phyloP scores from a whole-genome alignment of 1,140 invertebrate species.

The Drosophila sucinea region DNA sequence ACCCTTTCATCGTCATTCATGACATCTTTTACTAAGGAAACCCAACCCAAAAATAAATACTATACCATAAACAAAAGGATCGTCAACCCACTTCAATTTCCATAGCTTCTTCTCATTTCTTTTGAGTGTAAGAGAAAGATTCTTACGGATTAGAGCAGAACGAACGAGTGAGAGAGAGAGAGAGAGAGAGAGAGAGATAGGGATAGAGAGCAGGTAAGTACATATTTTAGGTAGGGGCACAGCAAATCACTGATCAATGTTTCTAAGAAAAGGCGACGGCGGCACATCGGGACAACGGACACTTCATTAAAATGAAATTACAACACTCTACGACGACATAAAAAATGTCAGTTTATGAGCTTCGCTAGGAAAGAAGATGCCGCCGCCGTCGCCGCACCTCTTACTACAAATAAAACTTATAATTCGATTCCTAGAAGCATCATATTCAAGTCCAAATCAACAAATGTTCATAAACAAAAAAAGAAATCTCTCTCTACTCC shows the following conservation, averaged over 20 bases:
- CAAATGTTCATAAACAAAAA: conserved; percentile 27
- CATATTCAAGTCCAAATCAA: conserved; percentile 19
- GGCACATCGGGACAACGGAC: conserved; percentile 20
- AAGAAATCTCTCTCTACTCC: conserved; percentile 14
- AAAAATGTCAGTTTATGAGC: conserved; percentile 41
- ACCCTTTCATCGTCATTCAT: background rate
- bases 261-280: background rate
- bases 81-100: conserved; percentile 53
- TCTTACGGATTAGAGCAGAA: too few relatives aligned
- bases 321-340: conserved; percentile 28
- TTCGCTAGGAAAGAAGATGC: background rate
- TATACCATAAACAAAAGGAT: conserved; percentile 59
- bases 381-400: background rate
- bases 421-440: conserved; percentile 16
- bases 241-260: conserved; percentile 49
- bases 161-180: background rate
- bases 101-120: conserved; percentile 15
- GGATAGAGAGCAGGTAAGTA: conserved; percentile 2
- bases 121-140: too few relatives aligned
- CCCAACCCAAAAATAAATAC: conserved; percentile 21
- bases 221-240: background rate
- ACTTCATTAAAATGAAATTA: conserved; percentile 72
- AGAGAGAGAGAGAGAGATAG: background rate
- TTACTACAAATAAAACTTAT: conserved; percentile 1
- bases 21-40: background rate